Evolutionary conservation across 2,797 vertebrate genomes (phyloP).

Genomic region (Myripristis jacobus): DNA sequence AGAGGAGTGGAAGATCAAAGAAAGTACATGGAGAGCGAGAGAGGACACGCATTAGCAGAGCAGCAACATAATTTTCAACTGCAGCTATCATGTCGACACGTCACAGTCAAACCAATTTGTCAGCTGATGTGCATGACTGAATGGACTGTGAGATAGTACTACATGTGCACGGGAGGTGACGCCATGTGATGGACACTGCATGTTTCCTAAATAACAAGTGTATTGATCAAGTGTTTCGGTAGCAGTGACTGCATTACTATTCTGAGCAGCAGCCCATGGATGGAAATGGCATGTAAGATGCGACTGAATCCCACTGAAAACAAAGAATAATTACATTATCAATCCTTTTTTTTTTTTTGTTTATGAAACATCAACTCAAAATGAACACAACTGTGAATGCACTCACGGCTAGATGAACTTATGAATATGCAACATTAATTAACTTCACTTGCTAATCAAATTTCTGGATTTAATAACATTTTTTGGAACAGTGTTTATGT

Average conservation of each 20-base stretch:
- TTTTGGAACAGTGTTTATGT: neutral
- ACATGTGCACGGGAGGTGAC: constrained; percentile 19
- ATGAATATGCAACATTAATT: constrained; percentile 22
- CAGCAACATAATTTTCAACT: constrained; percentile 4
- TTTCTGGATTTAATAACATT: neutral
- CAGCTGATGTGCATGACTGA: constrained; percentile 31
- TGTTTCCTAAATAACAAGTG: constrained; percentile 10
- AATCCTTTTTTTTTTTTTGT: constrained; percentile 20
- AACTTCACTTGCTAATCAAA: constrained; percentile 17
- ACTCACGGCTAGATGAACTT: constrained; percentile 9
- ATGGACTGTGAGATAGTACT: constrained; percentile 19
- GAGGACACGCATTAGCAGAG: constrained; percentile 2
- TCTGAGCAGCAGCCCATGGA: constrained; percentile 9
- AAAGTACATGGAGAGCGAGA: constrained; percentile 19
- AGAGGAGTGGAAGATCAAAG: constrained; percentile 41
- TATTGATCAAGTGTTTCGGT: constrained; percentile 7
- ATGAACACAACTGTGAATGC: constrained; percentile 24
- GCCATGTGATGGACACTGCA: constrained; percentile 9
- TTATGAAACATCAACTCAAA: constrained; percentile 10
- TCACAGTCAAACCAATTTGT: constrained; percentile 5
- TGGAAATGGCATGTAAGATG: constrained; percentile 20
- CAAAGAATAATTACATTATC: constrained; percentile 17
- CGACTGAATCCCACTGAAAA: constrained; percentile 17
- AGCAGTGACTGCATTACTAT: neutral
- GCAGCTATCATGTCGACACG: constrained; percentile 12